Evolutionary conservation across 1,140 invertebrate species (phyloP), one percentile per base, ranked within the genome.

Genomic region (Drosophila biarmipes): DNA sequence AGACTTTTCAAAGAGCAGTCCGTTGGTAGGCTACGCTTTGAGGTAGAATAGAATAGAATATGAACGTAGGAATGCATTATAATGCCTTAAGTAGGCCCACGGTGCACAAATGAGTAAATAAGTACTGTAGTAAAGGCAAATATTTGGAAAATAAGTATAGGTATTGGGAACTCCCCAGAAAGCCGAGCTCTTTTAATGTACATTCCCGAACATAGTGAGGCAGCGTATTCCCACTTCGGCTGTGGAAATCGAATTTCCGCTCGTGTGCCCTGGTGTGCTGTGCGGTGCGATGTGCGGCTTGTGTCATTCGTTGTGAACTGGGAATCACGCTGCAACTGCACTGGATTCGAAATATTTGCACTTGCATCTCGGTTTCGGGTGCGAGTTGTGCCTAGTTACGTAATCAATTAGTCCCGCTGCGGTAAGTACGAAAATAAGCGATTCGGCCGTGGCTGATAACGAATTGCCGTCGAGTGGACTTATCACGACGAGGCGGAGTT

Each of bases 251-350:
- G 8, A 14, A 12, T 17, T 45, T n/a, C 15, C 17, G 45, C 17
- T 52, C 34, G 35, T 31, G 34, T 31, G 15, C 7, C 43, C 31
- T 11, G 38, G 11, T 31, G 19, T 51, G 17, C 19, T 8, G 15
- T 45, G 64, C 45, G 37, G 57, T 31, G 55, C 35, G 56, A 49
- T 19, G 63, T 42, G 56, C 7, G 29, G 24, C 37, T 31, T 38
- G 61, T n/a, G 40, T 58, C 37, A 19, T 52, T 37, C 42, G 11
- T 35, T 63, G 34, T 66, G 62, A 66, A 64, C 29, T 63, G 34
- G 49, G 62, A 66, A 64, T 66, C 62, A 66, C 57, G 38, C 21
- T 37, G 61, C 10, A 68, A 68, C 35, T 68, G 66, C 62, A 68
- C 45, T 54, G 67, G 48, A 54, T 68, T 68, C 54, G 15, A 38